A percentile compares a stretch with the other conserved stretches of the same genome.
These are phyloP conservation scores for Rhamphomyia laevipes DNA, from an alignment of 2,888 invertebrate genomes.

Conservation along the genomic window DNA sequence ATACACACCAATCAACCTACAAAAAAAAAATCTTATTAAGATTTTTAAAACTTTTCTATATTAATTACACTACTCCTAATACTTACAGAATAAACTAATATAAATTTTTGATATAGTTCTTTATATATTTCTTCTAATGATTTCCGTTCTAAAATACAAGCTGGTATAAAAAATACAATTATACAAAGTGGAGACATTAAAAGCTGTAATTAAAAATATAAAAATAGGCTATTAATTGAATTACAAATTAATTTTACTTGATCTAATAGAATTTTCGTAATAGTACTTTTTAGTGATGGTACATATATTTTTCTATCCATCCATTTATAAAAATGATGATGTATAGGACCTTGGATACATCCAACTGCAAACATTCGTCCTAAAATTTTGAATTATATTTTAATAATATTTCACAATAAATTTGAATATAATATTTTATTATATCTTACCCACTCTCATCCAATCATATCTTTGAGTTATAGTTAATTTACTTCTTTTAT, in stretches of 20 bases:
- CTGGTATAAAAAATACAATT: slow-evolving; percentile 63
- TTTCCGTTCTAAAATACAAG: slow-evolving; percentile 62
- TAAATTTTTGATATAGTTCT: slow-evolving; percentile 59
- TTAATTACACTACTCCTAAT: too few species aligned
- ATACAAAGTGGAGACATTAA: slow-evolving; percentile 72
- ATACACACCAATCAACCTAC: slow-evolving; percentile 77
- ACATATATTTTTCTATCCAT: slow-evolving; percentile 58
- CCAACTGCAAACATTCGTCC: slow-evolving; percentile 72
- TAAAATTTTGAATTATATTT: slow-evolving; percentile 21
- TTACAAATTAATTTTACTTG: too few species aligned
- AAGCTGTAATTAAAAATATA: slow-evolving; percentile 40
- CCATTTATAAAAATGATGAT: slow-evolving; percentile 73
- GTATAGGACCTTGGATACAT: slow-evolving; percentile 63
- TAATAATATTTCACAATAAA: too few species aligned
- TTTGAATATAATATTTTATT: too few species aligned
- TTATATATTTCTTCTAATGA: slow-evolving; percentile 40
- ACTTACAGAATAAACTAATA: slow-evolving; percentile 59
- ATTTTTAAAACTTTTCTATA: background rate
- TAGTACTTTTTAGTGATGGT: slow-evolving; percentile 43
- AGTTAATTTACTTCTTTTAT: slow-evolving; percentile 26
- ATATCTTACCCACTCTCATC: too few species aligned
- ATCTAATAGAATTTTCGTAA: slow-evolving; percentile 59
- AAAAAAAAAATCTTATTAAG: background rate
- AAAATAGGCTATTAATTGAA: slow-evolving; percentile 21
- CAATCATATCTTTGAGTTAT: too few species aligned